These are phyloP conservation scores for Colletes latitarsis DNA, from an alignment of 1,140 invertebrate species.

Conservation along the genomic window DNA sequence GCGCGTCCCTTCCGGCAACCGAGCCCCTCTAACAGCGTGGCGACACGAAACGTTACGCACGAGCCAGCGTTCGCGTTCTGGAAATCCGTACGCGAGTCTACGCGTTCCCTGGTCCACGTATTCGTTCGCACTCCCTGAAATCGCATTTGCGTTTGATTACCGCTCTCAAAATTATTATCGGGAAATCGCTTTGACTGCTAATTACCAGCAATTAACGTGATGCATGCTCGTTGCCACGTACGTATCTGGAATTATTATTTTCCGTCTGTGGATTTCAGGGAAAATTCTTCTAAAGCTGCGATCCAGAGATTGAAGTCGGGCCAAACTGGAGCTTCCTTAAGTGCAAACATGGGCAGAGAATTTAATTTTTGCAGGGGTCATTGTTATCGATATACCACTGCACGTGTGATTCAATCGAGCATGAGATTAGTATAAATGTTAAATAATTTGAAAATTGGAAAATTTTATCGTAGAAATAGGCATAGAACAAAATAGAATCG, in stretches of 20 bases:
- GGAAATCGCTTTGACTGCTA: slow-evolving; percentile 17
- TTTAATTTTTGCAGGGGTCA: too few relatives aligned
- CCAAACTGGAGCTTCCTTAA: too few relatives aligned
- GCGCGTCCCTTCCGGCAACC: slow-evolving; percentile 49
- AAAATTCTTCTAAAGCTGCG: too few relatives aligned
- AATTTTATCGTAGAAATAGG: too few relatives aligned
- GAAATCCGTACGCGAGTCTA: not conserved
- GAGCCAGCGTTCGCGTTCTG: slow-evolving; percentile 7
- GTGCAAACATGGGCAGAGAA: too few relatives aligned
- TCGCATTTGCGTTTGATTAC: slow-evolving; percentile 5
- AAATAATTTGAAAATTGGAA: too few relatives aligned
- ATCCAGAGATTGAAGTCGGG: too few relatives aligned
- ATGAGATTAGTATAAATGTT: too few relatives aligned
- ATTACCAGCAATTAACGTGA: slow-evolving; percentile 35
- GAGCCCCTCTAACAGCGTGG: slow-evolving; percentile 46
- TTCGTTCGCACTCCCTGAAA: not conserved
- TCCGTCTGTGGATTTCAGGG: not conserved
- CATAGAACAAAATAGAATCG: too few relatives aligned
- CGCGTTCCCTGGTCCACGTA: not conserved
- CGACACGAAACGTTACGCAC: slow-evolving; percentile 57
- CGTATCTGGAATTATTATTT: slow-evolving; percentile 14
- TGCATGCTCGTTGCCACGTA: slow-evolving; percentile 10
- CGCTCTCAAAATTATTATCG: slow-evolving; percentile 12
- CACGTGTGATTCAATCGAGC: too few relatives aligned
- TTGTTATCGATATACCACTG: too few relatives aligned